Evolutionary conservation across 2,888 invertebrate species (phyloP).

Genomic region (Tetranychus truncatus): DNA sequence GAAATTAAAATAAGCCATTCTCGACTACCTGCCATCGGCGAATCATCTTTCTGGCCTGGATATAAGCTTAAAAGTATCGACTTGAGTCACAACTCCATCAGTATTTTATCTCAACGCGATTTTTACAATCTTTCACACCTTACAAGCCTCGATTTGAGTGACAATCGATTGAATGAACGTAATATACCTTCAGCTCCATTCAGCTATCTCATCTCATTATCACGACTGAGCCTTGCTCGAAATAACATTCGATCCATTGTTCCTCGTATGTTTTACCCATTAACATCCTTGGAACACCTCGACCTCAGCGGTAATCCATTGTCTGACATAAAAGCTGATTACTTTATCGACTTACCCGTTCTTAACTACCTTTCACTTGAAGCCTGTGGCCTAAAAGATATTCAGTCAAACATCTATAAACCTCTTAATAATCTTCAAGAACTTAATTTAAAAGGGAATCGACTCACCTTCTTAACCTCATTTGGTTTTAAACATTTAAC

Average conservation of each 20-base stretch:
- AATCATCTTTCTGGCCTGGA: conserved; percentile 51
- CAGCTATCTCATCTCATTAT: conserved; percentile 49
- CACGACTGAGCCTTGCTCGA: conserved; percentile 43
- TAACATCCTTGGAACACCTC: conserved; percentile 40
- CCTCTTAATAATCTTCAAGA: conserved; percentile 50
- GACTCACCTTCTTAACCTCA: conserved; percentile 31
- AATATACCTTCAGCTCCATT: conserved; percentile 49
- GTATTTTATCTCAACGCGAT: conserved; percentile 47
- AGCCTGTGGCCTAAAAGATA: conserved; percentile 48
- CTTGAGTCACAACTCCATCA: conserved; percentile 49
- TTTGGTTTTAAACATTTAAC: conserved; percentile 26
- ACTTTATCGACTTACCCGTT: conserved; percentile 50
- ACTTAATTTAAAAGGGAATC: conserved; percentile 56
- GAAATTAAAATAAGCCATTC: conserved; percentile 47
- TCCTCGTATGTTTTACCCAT: conserved; percentile 29
- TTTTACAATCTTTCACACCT: conserved; percentile 57
- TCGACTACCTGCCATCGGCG: conserved; percentile 54
- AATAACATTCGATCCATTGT: conserved; percentile 29
- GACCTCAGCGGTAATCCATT: conserved; percentile 57
- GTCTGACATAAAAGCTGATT: conserved; percentile 53
- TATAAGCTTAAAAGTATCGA: conserved; percentile 5
- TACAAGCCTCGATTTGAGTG: conserved; percentile 49
- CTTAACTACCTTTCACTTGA: conserved; percentile 35
- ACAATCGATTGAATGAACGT: conserved; percentile 48
- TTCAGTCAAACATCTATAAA: conserved; percentile 51